Percentiles rank a stretch among this genome's conserved stretches.
These are phyloP conservation scores for Patella pellucida DNA, from an alignment of 2,888 invertebrate genomes.

Conservation along the genomic window DNA sequence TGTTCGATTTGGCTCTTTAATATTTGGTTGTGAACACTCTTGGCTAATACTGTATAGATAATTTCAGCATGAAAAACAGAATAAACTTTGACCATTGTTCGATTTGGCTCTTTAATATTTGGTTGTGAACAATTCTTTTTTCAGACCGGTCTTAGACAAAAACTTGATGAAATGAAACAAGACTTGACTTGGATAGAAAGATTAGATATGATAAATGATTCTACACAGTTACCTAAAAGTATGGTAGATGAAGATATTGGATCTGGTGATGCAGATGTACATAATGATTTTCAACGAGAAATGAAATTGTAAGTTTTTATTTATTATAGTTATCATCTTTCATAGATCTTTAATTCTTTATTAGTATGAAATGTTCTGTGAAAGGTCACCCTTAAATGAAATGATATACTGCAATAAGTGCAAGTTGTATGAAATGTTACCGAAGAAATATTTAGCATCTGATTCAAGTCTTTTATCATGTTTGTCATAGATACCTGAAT, in stretches of 20 bases:
- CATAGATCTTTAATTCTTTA: too few relatives aligned
- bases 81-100: background rate
- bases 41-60: too few relatives aligned
- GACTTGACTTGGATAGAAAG: slow-evolving; percentile 88
- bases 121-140: slow-evolving; percentile 25
- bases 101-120: slow-evolving; percentile 15
- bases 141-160: slow-evolving; percentile 77
- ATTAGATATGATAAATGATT: slow-evolving; percentile 82
- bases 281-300: slow-evolving; percentile 91
- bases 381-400: too few relatives aligned
- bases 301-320: slow-evolving; percentile 76
- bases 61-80: background rate
- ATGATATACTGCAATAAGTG: too few relatives aligned
- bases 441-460: too few relatives aligned
- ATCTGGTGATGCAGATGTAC: slow-evolving; percentile 49
- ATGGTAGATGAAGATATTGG: slow-evolving; percentile 34
- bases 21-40: too few relatives aligned
- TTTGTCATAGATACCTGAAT: too few relatives aligned
- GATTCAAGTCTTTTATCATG: too few relatives aligned
- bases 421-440: too few relatives aligned
- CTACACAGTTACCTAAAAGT: slow-evolving; percentile 76
- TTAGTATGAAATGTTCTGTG: too few relatives aligned
- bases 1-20: too few relatives aligned
- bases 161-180: slow-evolving; percentile 80
- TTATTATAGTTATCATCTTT: too few relatives aligned